A percentile compares a stretch with the other conserved stretches of the same genome.
phyloP scores from a whole-genome alignment of 2,888 invertebrate genomes.

The Tuberolachnus salignus region DNA sequence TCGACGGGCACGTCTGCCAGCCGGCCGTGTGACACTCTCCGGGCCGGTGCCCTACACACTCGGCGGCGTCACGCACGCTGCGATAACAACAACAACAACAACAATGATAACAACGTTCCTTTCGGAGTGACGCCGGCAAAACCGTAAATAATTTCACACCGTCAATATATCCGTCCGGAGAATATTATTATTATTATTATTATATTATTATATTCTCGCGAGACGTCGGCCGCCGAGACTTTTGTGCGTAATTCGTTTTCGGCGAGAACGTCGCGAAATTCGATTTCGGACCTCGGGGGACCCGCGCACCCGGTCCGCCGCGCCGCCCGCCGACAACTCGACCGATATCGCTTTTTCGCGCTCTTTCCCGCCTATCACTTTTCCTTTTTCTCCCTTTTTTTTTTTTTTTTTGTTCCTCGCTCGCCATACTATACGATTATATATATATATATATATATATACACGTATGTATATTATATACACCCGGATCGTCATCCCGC shows the following conservation, averaged over 20 bases:
- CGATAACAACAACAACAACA: too few relatives aligned
- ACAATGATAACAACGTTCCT: not conserved
- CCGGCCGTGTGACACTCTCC: too few relatives aligned
- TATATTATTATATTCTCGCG: not conserved
- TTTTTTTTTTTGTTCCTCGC: too few relatives aligned
- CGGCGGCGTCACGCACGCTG: too few relatives aligned
- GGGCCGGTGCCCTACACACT: too few relatives aligned
- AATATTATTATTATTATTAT: not conserved
- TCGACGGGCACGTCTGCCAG: too few relatives aligned
- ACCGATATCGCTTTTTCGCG: too few relatives aligned
- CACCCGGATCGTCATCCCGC: not conserved
- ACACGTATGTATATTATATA: too few relatives aligned
- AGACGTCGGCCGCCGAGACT: conserved; percentile 1
- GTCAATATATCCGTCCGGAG: not conserved
- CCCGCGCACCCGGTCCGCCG: not conserved
- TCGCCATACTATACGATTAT: too few relatives aligned
- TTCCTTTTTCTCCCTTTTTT: too few relatives aligned
- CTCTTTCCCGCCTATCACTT: too few relatives aligned
- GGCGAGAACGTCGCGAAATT: conserved; percentile 16
- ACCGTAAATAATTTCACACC: conserved; percentile 1
- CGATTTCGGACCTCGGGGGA: conserved; percentile 6
- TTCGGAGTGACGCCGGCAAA: not conserved
- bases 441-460: too few relatives aligned
- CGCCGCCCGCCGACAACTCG: not conserved
- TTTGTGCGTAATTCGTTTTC: conserved; percentile 20